These are phyloP conservation scores for Anorthoa munda DNA, from an alignment of 2,888 invertebrate species.

Conservation along the genomic window DNA sequence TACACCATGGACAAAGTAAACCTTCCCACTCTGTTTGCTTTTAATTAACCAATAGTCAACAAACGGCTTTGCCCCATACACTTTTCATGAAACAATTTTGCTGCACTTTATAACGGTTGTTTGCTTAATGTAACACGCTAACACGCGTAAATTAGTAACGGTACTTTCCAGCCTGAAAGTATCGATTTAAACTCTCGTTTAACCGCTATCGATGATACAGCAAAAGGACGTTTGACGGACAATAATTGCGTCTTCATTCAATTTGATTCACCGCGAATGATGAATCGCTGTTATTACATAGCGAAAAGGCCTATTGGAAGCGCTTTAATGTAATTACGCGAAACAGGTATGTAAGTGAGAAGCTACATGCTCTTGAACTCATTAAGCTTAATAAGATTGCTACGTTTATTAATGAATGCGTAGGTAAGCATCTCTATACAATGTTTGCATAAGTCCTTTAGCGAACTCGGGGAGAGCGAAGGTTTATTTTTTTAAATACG, in stretches of 20 bases:
- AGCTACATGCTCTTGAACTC: constrained; percentile 59
- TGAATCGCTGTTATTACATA: constrained; percentile 70
- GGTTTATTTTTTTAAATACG: constrained; percentile 59
- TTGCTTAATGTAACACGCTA: constrained; percentile 70
- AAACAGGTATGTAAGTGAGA: constrained; percentile 53
- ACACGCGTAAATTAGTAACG: constrained; percentile 65
- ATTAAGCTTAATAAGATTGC: constrained; percentile 65
- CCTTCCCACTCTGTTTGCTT: constrained; percentile 84
- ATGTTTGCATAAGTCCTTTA: constrained; percentile 56
- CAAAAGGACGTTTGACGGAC: constrained; percentile 66
- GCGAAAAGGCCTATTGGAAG: constrained; percentile 67
- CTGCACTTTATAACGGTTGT: constrained; percentile 81
- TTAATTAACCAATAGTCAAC: constrained; percentile 89
- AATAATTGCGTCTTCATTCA: constrained; percentile 74
- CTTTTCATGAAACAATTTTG: constrained; percentile 87
- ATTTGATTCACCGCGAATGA: constrained; percentile 70
- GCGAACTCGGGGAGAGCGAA: constrained; percentile 40
- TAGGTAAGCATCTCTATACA: constrained; percentile 51
- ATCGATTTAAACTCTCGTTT: constrained; percentile 63
- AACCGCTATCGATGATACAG: constrained; percentile 64
- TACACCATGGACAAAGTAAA: constrained; percentile 82
- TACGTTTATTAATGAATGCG: constrained; percentile 62
- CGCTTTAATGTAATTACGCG: constrained; percentile 69
- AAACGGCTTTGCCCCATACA: constrained; percentile 82
- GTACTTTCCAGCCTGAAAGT: constrained; percentile 58